Evolutionary conservation across 2,113 vertebrate genomes (phyloP).

Genomic region (Sphaerodactylus townsendi): DNA sequence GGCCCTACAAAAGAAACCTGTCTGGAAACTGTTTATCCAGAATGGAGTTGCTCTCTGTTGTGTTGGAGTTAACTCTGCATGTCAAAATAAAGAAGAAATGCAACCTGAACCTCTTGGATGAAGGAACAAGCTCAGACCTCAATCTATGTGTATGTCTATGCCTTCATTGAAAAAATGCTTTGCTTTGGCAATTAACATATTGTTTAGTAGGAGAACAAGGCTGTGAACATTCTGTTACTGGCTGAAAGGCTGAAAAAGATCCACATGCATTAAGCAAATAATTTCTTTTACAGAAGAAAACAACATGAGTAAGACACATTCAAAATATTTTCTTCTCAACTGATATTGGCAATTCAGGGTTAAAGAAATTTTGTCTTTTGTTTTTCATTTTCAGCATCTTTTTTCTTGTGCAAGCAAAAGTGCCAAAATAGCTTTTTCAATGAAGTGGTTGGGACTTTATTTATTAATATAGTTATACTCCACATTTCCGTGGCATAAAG

Average conservation of each 20-base stretch:
- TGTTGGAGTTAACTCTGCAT: constrained; percentile 19
- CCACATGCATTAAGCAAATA: neutral
- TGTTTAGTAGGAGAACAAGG: constrained; percentile 31
- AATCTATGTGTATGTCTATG: constrained; percentile 63
- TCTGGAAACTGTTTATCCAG: neutral
- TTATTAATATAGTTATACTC: too few species aligned
- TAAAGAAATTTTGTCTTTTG: too few species aligned
- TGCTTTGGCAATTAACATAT: constrained; percentile 35
- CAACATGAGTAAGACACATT: constrained; percentile 41
- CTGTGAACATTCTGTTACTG: constrained; percentile 11
- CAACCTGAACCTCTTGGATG: constrained; percentile 33
- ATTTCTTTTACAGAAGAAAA: constrained; percentile 37
- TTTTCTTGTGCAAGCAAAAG: too few species aligned
- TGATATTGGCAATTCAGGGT: constrained; percentile 3
- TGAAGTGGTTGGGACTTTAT: too few species aligned
- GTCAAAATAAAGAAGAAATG: constrained; percentile 43
- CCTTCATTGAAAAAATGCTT: constrained; percentile 59
- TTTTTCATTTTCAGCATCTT: too few species aligned
- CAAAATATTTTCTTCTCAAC: neutral
- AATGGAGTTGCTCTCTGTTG: neutral
- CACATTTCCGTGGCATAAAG: too few species aligned
- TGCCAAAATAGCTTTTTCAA: too few species aligned
- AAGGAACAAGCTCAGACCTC: constrained; percentile 29
- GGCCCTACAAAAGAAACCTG: constrained; percentile 6
- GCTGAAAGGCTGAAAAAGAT: constrained; percentile 21